Evolutionary conservation across 2,113 vertebrate species (phyloP).

Genomic region (Zingel zingel): DNA sequence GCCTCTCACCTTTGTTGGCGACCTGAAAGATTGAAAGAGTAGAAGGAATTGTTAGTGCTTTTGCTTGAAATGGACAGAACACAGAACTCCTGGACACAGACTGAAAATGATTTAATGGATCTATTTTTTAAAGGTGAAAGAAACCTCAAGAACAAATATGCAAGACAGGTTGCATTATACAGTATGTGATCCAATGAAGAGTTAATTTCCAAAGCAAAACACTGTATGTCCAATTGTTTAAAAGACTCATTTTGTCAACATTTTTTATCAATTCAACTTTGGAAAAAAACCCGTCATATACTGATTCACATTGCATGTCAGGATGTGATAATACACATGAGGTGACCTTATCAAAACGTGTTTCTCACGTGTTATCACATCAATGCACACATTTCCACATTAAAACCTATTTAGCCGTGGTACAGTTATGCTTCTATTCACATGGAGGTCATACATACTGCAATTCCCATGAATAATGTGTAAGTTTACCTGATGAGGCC

Average conservation of each 20-base stretch:
- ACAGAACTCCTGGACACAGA: not conserved
- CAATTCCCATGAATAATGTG: slow-evolving; percentile 52
- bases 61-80: not conserved
- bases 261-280: slow-evolving; percentile 2
- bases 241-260: not conserved
- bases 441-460: slow-evolving; percentile 33
- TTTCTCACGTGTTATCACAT: slow-evolving; percentile 51
- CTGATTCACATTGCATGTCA: slow-evolving; percentile 56
- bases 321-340: slow-evolving; percentile 45
- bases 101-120: not conserved
- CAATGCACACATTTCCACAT: slow-evolving; percentile 50
- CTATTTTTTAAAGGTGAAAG: not conserved
- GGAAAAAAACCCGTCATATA: slow-evolving; percentile 55
- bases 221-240: not conserved
- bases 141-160: slow-evolving; percentile 1
- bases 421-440: slow-evolving; percentile 28
- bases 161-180: slow-evolving; percentile 17
- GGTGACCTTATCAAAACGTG: slow-evolving; percentile 43
- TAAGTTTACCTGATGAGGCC: slow-evolving; percentile 4
- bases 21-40: slow-evolving; percentile 64
- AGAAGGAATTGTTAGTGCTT: slow-evolving; percentile 12
- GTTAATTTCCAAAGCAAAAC: slow-evolving; percentile 33
- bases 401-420: slow-evolving; percentile 7
- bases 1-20: slow-evolving; percentile 82
- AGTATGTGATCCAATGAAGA: slow-evolving; percentile 67